These are phyloP conservation scores for Acleris holmiana DNA, from an alignment of 2,888 invertebrate genomes.

Conservation along the genomic window DNA sequence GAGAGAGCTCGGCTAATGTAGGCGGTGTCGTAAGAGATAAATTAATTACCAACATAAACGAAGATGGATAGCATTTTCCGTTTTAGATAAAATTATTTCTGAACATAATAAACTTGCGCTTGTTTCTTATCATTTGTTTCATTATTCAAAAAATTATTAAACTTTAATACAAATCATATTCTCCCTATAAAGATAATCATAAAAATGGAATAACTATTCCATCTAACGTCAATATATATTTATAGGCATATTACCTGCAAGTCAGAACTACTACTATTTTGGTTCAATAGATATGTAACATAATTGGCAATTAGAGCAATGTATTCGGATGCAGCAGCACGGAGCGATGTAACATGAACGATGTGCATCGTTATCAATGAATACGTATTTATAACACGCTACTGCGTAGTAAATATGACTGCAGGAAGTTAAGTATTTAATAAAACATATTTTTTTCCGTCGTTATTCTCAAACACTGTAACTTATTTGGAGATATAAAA, in stretches of 20 bases:
- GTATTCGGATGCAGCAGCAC: too few relatives aligned
- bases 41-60: slow-evolving; percentile 16
- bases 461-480: background rate
- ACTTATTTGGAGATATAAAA: background rate
- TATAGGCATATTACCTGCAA: too few relatives aligned
- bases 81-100: slow-evolving; percentile 6
- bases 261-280: too few relatives aligned
- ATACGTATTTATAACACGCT: background rate
- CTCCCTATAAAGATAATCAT: background rate
- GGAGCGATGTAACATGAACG: background rate
- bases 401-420: too few relatives aligned
- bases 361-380: background rate
- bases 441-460: too few relatives aligned
- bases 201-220: too few relatives aligned
- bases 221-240: too few relatives aligned
- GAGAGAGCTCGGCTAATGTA: background rate
- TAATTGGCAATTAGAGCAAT: too few relatives aligned
- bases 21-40: slow-evolving; percentile 15
- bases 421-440: too few relatives aligned
- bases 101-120: slow-evolving; percentile 11
- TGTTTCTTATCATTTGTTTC: slow-evolving; percentile 9
- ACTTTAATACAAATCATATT: background rate
- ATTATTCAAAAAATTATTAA: too few relatives aligned
- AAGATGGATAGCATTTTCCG: slow-evolving; percentile 16
- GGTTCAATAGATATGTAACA: too few relatives aligned